Base-by-base conservation (phyloP, 2,888 invertebrate genomes). In the Eledone cirrhosa region DNA sequence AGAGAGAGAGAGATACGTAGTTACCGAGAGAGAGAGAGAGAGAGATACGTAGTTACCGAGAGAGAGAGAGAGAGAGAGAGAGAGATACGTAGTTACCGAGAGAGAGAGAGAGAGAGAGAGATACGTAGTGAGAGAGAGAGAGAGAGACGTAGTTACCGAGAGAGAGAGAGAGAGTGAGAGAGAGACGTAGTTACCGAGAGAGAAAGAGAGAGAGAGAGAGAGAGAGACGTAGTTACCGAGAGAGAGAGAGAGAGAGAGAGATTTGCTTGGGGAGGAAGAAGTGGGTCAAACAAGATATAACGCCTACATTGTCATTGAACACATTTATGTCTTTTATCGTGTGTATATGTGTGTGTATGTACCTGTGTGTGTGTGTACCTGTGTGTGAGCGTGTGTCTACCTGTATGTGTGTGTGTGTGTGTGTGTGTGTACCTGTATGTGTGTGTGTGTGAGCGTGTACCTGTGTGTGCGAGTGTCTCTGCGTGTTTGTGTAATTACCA, bases 41-140 rank as follows among this genome's bases (percentile, higher is more conserved):
- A 72, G 33, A 29, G 48, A 48, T 7, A 48, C 27, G 22, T 27
- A 48, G 72, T 53, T n/a, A n/a, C n/a, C n/a, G 24, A 22, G n/a
- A 78, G 29, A 53, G 19, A 48, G 33, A 33, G 5, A 31, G 24
- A 27, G n/a, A 63, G 22, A 24, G 4, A 29, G 33, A n/a, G 33
- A 19, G 24, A 65, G 47, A 47, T 75, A n/a, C 31, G 65, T 41
- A 24, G 48, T 41, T 33, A 41, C 3, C 7, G 75, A 16, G 65
- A 19, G 63, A 33, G 33, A 63, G 65, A 76, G 65, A 63, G 24
- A 75, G 75, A 22, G 31, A 41, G n/a, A n/a, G n/a, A n/a, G n/a
- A n/a, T n/a, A n/a, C n/a, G n/a, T n/a, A n/a, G n/a, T n/a, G 75
- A 29, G 75, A 48, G 47, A 63, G 8, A 59, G 59, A 74, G 74